Evolutionary conservation across 2,888 invertebrate genomes (phyloP).

Genomic region (Eupithecia inturbata): DNA sequence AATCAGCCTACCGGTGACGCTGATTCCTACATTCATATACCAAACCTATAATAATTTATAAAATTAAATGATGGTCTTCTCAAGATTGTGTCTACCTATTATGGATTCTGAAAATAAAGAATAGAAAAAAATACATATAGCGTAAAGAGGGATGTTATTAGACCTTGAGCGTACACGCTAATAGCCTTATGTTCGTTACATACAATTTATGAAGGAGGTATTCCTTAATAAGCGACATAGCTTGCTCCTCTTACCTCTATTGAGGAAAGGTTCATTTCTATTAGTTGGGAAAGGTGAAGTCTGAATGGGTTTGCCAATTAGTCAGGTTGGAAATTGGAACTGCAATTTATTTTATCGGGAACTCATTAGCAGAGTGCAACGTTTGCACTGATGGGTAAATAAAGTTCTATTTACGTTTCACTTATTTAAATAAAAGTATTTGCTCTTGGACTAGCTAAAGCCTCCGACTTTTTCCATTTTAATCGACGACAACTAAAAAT

Average conservation of each 20-base stretch:
- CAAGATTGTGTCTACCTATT: neutral
- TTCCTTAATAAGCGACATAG: neutral
- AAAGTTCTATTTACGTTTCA: neutral
- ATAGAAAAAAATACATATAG: neutral
- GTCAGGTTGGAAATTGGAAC: constrained; percentile 33
- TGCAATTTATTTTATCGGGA: constrained; percentile 28
- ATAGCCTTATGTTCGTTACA: neutral
- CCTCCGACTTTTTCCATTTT: neutral
- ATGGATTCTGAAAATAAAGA: neutral
- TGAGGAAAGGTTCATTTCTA: constrained; percentile 37
- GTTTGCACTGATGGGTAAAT: constrained; percentile 12
- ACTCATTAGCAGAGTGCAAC: constrained; percentile 24
- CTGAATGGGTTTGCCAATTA: constrained; percentile 37
- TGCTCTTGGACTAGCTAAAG: neutral
- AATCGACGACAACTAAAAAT: neutral
- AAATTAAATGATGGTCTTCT: neutral
- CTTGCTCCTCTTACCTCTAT: constrained; percentile 13
- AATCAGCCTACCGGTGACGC: neutral
- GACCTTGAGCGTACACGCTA: neutral
- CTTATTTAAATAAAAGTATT: constrained; percentile 9
- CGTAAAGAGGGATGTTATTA: neutral
- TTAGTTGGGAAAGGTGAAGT: constrained; percentile 36
- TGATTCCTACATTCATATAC: neutral
- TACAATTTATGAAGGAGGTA: neutral
- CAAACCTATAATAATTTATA: neutral